A percentile compares a stretch with the other conserved stretches of the same genome.
phyloP scores from a whole-genome alignment of 2,797 vertebrate species.

The Pangasius sanitwongsei region DNA sequence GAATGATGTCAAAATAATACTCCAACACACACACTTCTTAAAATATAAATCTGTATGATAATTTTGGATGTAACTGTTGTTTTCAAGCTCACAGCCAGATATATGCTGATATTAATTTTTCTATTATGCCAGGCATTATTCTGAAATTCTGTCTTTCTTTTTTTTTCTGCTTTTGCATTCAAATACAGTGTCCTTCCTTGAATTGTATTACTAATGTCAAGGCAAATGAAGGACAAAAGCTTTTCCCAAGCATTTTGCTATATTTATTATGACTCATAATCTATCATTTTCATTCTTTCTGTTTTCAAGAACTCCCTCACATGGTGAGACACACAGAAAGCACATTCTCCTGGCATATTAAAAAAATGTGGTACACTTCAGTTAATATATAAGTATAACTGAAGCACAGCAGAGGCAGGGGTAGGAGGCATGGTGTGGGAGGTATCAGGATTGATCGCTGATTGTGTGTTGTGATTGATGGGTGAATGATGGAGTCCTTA shows the following conservation, averaged over 20 bases:
- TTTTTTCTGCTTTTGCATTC: background rate
- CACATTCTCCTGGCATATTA: background rate
- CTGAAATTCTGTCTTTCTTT: background rate
- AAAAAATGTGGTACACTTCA: background rate
- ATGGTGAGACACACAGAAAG: background rate
- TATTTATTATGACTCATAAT: background rate
- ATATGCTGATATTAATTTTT: background rate
- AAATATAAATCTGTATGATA: background rate
- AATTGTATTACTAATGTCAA: background rate
- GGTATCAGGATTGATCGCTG: conserved; percentile 35
- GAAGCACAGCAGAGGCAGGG: conserved; percentile 12
- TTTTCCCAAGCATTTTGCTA: background rate
- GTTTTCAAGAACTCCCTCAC: background rate
- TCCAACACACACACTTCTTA: background rate
- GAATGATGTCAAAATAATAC: background rate
- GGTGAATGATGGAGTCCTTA: conserved; percentile 36
- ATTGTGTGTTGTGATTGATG: conserved; percentile 56
- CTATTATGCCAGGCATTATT: background rate
- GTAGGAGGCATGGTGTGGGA: conserved; percentile 14
- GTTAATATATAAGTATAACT: background rate
- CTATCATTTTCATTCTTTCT: background rate
- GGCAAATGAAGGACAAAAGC: background rate
- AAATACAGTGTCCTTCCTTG: background rate
- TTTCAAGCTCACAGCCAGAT: background rate
- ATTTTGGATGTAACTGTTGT: background rate